phyloP scores from a whole-genome alignment of 1,140 invertebrate species.

The Drosophila triauraria region DNA sequence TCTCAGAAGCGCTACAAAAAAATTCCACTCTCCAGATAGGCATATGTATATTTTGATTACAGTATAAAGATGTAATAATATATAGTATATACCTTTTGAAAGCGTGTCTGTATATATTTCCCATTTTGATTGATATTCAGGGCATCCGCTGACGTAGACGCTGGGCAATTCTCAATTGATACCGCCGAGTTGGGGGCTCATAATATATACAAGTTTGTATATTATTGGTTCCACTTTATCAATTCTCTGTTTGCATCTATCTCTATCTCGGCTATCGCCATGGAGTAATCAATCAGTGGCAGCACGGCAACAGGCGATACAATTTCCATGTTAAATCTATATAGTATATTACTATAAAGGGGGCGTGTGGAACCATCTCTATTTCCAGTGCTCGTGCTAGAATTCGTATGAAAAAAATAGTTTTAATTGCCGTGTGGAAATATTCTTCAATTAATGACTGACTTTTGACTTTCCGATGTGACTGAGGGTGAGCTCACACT shows the following conservation, averaged over 20 bases:
- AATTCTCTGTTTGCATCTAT: constrained; percentile 20
- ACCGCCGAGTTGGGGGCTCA: constrained; percentile 1
- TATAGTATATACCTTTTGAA: constrained; percentile 26
- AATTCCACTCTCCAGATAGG: constrained; percentile 25
- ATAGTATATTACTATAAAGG: constrained; percentile 6
- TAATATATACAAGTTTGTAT: constrained; percentile 12
- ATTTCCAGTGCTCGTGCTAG: constrained; percentile 12
- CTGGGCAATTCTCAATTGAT: constrained; percentile 37
- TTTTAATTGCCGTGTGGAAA: constrained; percentile 51
- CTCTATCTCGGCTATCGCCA: constrained; percentile 23
- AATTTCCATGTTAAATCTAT: neutral
- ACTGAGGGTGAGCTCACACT: constrained; percentile 14
- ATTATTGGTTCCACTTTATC: constrained; percentile 39
- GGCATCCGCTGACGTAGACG: constrained; percentile 48
- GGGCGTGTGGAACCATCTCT: constrained; percentile 10
- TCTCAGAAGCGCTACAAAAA: constrained; percentile 10
- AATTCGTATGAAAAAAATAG: constrained; percentile 24
- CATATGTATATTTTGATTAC: constrained; percentile 12
- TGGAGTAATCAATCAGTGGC: constrained; percentile 31
- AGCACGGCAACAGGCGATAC: constrained; percentile 21
- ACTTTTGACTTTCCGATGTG: constrained; percentile 25
- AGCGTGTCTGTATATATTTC: constrained; percentile 1
- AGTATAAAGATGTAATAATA: constrained; percentile 37
- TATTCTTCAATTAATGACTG: constrained; percentile 42
- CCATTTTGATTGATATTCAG: constrained; percentile 55